These are phyloP conservation scores for Spongilla lacustris DNA, from an alignment of 37 sponge, comb jelly and placozoan genomes.

Conservation along the genomic window DNA sequence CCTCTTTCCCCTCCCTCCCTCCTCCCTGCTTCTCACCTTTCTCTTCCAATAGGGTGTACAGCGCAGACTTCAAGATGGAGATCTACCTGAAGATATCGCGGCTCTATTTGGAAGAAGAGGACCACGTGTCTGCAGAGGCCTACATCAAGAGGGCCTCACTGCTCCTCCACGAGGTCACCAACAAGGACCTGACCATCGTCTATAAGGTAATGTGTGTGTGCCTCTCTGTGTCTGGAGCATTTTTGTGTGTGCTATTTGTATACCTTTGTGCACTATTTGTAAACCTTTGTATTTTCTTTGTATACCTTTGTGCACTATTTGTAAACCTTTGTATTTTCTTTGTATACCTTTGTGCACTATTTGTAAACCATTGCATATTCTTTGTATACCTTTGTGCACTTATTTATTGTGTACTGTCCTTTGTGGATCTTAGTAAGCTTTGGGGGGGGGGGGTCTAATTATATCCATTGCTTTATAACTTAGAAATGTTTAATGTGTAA, in stretches of 20 bases:
- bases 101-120: slow-evolving; percentile 84
- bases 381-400: no score
- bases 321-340: no score
- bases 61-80: slow-evolving; percentile 89
- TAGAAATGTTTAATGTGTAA: no score
- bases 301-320: not conserved
- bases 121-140: slow-evolving; percentile 89
- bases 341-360: no score
- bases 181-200: slow-evolving; percentile 59
- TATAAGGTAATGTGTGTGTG: slow-evolving; percentile 84
- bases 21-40: not conserved
- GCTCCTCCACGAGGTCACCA: slow-evolving; percentile 67
- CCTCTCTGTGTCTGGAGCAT: no score
- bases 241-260: not conserved
- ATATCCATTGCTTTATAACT: no score
- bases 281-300: not conserved
- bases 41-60: slow-evolving; percentile 61
- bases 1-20: slow-evolving; percentile 2
- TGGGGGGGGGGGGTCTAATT: no score
- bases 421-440: no score
- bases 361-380: no score
- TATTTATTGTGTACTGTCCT: no score
- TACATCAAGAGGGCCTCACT: slow-evolving; percentile 92
- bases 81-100: slow-evolving; percentile 94
- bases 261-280: not conserved